Percentiles rank a stretch among this genome's conserved stretches.
phyloP scores from a whole-genome alignment of 64 coral and sea anemone genomes.

The Platygyra sinensis region DNA sequence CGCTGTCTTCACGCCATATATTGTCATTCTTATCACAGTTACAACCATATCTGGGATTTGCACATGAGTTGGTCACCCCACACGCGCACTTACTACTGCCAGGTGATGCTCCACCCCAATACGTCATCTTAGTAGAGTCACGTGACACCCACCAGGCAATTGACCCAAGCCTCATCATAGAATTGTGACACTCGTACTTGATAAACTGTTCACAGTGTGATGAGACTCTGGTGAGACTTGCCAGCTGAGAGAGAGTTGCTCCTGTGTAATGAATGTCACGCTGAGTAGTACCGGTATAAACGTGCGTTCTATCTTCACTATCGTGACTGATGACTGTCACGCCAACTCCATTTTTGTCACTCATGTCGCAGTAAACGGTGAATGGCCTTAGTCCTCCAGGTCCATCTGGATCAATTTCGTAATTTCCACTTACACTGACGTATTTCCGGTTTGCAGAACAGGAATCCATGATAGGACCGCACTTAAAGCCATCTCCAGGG shows the following conservation, averaged over 20 bases:
- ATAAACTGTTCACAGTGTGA: slow-evolving; percentile 42
- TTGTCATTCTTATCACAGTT: too few species aligned
- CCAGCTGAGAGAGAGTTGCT: background rate
- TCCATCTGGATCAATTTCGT: slow-evolving; percentile 23
- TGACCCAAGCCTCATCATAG: background rate
- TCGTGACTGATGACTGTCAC: slow-evolving; percentile 8
- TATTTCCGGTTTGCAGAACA: too few species aligned
- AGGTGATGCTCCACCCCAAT: background rate
- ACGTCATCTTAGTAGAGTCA: background rate
- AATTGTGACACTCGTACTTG: slow-evolving; percentile 22
- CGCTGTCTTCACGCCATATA: too few species aligned
- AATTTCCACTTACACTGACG: background rate
- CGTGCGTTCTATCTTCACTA: background rate
- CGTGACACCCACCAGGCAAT: slow-evolving; percentile 10
- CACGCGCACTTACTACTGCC: background rate
- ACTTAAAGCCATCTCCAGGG: too few species aligned
- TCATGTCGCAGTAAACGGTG: slow-evolving; percentile 17
- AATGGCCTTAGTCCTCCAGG: background rate
- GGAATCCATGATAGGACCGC: too few species aligned
- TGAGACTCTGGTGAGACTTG: background rate
- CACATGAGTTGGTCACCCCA: background rate
- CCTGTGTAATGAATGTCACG: background rate
- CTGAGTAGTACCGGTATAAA: background rate
- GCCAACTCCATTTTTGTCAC: background rate
- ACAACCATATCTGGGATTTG: too few species aligned